Evolutionary conservation across 2,888 invertebrate species (phyloP).

Genomic region (Elmis aenea): DNA sequence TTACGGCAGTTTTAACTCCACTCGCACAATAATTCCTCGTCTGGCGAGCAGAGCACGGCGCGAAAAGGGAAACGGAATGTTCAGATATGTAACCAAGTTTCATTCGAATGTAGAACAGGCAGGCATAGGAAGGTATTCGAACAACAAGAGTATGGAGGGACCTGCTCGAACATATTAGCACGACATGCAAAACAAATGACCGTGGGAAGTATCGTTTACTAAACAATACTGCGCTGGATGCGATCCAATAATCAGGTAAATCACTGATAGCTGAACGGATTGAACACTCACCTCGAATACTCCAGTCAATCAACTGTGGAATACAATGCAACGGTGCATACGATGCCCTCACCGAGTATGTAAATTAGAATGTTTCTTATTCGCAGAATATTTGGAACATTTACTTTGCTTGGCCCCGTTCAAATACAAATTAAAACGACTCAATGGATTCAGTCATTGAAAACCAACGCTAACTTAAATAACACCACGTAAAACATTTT

Average conservation of each 20-base stretch:
- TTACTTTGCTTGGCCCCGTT: no score
- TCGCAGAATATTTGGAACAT: no score
- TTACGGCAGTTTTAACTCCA: constrained; percentile 11
- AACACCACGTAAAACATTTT: no score
- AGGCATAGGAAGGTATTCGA: constrained; percentile 1
- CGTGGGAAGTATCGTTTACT: constrained; percentile 41
- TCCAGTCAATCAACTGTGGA: constrained; percentile 16
- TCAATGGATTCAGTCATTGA: no score
- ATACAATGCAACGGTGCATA: constrained; percentile 15
- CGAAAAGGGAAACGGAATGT: constrained; percentile 8
- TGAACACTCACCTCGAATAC: constrained; percentile 19
- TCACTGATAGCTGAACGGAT: constrained; percentile 29
- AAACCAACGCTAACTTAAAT: no score
- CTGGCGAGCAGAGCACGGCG: no score
- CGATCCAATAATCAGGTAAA: constrained; percentile 44
- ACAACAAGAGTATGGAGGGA: constrained; percentile 8
- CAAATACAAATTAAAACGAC: no score
- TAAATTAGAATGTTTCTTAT: no score
- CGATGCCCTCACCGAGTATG: no score
- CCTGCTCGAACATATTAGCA: constrained; percentile 30
- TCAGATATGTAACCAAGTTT: constrained; percentile 10
- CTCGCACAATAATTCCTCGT: constrained; percentile 8
- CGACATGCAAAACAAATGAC: constrained; percentile 42
- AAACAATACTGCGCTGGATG: constrained; percentile 38
- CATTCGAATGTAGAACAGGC: constrained; percentile 7